These are phyloP conservation scores for Peromyscus polionotus DNA, from an alignment of 2,113 vertebrate genomes.

Conservation along the genomic window DNA sequence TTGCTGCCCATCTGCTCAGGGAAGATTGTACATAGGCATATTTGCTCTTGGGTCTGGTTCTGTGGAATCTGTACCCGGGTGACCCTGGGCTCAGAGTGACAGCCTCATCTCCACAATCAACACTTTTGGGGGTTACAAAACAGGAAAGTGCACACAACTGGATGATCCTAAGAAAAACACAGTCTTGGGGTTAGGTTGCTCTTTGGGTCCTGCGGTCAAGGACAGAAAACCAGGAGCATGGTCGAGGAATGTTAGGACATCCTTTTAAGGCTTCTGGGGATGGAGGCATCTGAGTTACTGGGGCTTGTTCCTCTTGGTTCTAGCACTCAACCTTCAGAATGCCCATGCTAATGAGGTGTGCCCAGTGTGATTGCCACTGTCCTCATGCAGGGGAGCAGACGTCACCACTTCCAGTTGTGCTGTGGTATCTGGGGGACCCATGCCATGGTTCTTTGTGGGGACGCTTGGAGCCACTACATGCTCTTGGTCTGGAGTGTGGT, in stretches of 20 bases:
- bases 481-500: too few species aligned
- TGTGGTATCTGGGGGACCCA: too few species aligned
- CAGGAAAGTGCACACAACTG: accelerated
- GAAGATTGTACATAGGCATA: not conserved
- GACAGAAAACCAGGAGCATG: not conserved
- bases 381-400: not conserved
- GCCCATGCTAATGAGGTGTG: not conserved
- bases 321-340: not conserved
- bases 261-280: not conserved
- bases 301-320: not conserved
- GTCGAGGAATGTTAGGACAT: too few species aligned
- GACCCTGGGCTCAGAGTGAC: accelerated
- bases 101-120: accelerated
- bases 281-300: not conserved
- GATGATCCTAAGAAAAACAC: not conserved
- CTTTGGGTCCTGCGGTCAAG: not conserved
- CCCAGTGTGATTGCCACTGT: too few species aligned
- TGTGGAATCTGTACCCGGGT: not conserved
- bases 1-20: not conserved
- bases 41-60: not conserved
- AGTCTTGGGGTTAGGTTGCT: too few species aligned
- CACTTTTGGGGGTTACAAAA: not conserved
- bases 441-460: too few species aligned
- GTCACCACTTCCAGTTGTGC: not conserved
- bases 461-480: not conserved